Evolutionary conservation across 2,888 invertebrate species (phyloP), one percentile per base, ranked within the genome.

Genomic region (Cyrtodaria siliqua): DNA sequence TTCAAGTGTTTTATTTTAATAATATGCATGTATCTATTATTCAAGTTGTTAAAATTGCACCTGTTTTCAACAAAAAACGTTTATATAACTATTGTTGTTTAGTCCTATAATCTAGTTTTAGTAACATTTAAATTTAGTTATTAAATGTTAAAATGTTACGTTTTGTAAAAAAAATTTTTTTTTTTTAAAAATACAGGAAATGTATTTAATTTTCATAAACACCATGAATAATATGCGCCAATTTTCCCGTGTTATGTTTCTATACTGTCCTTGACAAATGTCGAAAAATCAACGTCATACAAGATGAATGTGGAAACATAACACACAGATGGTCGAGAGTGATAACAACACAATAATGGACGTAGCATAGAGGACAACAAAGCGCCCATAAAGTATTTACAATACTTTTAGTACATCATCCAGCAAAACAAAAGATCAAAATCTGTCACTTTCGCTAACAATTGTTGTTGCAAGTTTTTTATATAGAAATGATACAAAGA

Each of bases 371-470:
- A 38, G 40, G 40, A 38, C 8, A 12, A 16, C 8, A 12, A 8
- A 16, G 8, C 16, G 8, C 16, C 16, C 40, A 38, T 12, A 38
- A 38, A 16, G 8, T 38, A 16, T 38, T 16, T 8, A 38, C 40
- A 38, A 38, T 12, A 38, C 9, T 12, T 38, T 12, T 12, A 38
- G 40, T 38, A 38, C 40, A 38, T 38, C 40, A 38, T 38, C 9
- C 16, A 38, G 8, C n/a, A 16, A 8, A 38, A 38, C 40, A 59
- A 56, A 14, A 42, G 74, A 74, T 68, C 50, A 42, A n/a, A 60
- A 63, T 68, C 63, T 53, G 61, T 55, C 64, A 77, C 77, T 77
- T 72, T 77, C 77, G 24, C 67, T 68, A 18, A 56, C 50, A 50
- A 69, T 66, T 67, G 73, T 67, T 73, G 66, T 61, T 24, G 27